A percentile compares a stretch with the other conserved stretches of the same genome.
phyloP scores from a whole-genome alignment of 64 coral and sea anemone species.

The Pachyseris speciosa region DNA sequence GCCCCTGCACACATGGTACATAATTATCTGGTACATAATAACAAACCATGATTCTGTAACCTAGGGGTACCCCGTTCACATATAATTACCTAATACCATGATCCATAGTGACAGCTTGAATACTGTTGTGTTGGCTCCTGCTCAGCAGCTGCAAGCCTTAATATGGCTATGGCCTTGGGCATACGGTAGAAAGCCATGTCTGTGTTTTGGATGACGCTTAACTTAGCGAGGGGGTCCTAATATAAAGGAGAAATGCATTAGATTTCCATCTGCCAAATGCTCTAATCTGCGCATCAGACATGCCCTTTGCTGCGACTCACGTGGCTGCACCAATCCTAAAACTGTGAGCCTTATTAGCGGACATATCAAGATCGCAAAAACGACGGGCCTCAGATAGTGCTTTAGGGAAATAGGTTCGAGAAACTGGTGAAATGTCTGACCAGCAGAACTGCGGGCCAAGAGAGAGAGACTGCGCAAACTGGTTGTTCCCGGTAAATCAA shows the following conservation, averaged over 20 bases:
- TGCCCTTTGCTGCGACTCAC: conserved; percentile 20
- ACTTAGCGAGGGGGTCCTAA: neutral
- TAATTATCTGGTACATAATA: no score
- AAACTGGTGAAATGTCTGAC: conserved; percentile 1
- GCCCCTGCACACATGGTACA: no score
- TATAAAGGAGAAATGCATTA: conserved; percentile 23
- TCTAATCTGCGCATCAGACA: conserved; percentile 19
- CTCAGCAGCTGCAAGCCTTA: neutral
- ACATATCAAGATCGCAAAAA: neutral
- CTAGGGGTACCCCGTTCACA: neutral
- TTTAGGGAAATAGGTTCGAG: neutral
- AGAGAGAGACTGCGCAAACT: conserved; percentile 30
- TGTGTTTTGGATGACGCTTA: no score
- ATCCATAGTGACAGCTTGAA: no score
- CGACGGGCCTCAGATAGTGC: neutral
- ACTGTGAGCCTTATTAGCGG: conserved; percentile 39
- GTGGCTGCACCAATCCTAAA: conserved; percentile 42
- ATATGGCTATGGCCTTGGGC: neutral
- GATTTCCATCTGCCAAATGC: conserved; percentile 63
- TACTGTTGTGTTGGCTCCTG: neutral
- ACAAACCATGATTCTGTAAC: neutral
- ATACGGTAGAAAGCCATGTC: neutral
- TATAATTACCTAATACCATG: neutral
- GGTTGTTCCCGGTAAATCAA: conserved; percentile 4
- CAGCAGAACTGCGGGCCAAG: conserved; percentile 32